Evolutionary conservation across 2,888 invertebrate species (phyloP).

Genomic region (Entomobrya multifasciata): DNA sequence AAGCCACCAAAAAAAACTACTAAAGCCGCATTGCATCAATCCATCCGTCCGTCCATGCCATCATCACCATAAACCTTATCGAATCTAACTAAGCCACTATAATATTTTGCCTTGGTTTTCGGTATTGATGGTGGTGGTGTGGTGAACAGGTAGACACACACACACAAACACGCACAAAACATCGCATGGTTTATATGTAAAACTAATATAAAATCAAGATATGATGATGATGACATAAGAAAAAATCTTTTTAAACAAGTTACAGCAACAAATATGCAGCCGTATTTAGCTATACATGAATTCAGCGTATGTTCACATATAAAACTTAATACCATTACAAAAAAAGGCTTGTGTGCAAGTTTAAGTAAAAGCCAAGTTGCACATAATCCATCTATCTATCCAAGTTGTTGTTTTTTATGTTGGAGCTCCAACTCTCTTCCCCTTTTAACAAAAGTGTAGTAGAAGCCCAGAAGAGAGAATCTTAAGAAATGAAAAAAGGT

Average conservation of each 20-base stretch:
- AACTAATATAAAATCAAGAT: constrained; percentile 4
- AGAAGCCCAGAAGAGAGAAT: too few species aligned
- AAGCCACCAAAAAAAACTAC: constrained; percentile 28
- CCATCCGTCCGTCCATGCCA: constrained; percentile 3
- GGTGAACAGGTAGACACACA: constrained; percentile 22
- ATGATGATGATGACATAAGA: constrained; percentile 11
- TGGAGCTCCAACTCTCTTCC: too few species aligned
- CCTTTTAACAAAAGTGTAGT: too few species aligned
- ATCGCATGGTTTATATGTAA: constrained; percentile 8
- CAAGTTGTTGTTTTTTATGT: too few species aligned
- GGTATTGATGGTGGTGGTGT: background rate
- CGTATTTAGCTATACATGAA: background rate
- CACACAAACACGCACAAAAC: too few species aligned
- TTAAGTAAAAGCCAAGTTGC: too few species aligned
- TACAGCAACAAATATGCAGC: constrained; percentile 12
- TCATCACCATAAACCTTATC: background rate
- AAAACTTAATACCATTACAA: too few species aligned
- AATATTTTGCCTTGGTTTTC: too few species aligned
- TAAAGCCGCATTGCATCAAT: constrained; percentile 25
- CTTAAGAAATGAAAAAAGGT: background rate
- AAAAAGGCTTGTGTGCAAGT: too few species aligned
- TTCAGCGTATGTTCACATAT: background rate
- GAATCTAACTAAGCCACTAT: too few species aligned
- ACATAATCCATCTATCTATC: too few species aligned
- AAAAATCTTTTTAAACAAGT: constrained; percentile 14